Base-by-base conservation (phyloP, 2,888 invertebrate genomes). In the Pseudoips prasinana region DNA sequence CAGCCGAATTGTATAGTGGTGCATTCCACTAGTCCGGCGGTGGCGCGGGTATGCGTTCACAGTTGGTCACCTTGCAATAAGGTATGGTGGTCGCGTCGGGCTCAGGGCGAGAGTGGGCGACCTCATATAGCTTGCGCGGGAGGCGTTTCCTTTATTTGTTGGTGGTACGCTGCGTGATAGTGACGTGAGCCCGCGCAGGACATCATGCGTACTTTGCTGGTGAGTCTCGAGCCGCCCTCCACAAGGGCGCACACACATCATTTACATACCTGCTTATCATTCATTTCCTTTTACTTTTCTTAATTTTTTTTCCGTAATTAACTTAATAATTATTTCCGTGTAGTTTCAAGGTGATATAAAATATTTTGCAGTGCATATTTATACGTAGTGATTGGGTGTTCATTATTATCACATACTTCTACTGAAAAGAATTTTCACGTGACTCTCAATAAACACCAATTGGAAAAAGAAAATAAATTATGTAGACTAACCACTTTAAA, bases 21-120 rank as follows among this genome's bases (percentile, higher is more conserved):
- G 72, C 64, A 66, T 63, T 73, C 72, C 48, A 54, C 60, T 54
- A 49, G 50, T 42, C 39, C 37, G 42, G 45, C 53, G 55, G 55
- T 58, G 53, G 36, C 46, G 46, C 41, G 14, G 55, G 67, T 54
- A 53, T 65, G 57, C 79, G 57, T 77, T 73, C 67, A 61, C 58
- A 80, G 73, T 73, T 65, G 79, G 85, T 86, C 72, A 84, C 83
- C 82, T 85, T 83, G 86, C 80, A 79, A 78, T 85, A 74, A 73
- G 60, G 83, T 84, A 86, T 85, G 84, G 83, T 76, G 70, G 80
- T 76, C 84, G 84, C 75, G 82, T 82, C 73, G 61, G 70, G 68
- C 62, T 63, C 80, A 75, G 79, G 82, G 81, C 82, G 80, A 83
- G 87, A 87, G 87, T 80, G 86, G 86, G 86, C 86, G 83, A 78